Evolutionary conservation across 1,140 invertebrate genomes (phyloP).

Genomic region (Diachasmimorpha longicaudata): DNA sequence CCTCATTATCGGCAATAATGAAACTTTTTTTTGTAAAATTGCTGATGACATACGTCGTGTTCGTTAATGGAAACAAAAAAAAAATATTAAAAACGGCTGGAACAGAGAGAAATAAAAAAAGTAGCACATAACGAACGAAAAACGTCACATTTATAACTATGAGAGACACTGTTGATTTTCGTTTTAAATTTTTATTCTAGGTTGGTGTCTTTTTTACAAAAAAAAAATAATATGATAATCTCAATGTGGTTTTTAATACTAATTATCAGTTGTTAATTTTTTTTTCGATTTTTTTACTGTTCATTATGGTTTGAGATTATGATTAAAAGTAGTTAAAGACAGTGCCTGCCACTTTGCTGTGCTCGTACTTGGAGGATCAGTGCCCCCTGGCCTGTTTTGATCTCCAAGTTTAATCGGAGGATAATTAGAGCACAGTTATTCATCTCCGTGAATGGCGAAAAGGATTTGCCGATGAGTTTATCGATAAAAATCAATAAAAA

Average conservation of each 20-base stretch:
- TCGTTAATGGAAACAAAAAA: not conserved
- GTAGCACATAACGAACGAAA: not conserved
- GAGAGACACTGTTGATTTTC: conserved; percentile 27
- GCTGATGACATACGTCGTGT: not conserved
- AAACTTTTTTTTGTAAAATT: not conserved
- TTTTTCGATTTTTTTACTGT: conserved; percentile 28
- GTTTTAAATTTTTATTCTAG: conserved; percentile 18
- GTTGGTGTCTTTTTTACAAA: conserved; percentile 19
- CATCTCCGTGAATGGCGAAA: not conserved
- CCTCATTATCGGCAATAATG: not conserved
- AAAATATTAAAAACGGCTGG: not conserved
- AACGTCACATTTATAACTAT: conserved; percentile 6
- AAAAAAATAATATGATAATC: conserved; percentile 12
- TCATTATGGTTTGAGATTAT: conserved; percentile 39
- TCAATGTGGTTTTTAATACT: conserved; percentile 23
- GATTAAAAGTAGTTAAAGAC: conserved; percentile 47
- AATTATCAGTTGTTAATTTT: conserved; percentile 31
- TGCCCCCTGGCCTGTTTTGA: conserved; percentile 36
- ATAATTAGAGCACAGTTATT: conserved; percentile 26
- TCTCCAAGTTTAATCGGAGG: conserved; percentile 36
- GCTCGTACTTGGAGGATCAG: conserved; percentile 53
- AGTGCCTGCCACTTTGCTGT: conserved; percentile 54
- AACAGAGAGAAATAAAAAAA: not conserved
- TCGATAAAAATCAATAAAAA: not conserved
- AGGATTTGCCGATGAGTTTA: not conserved